Conservation (phyloP, 1,140 invertebrate species). For the Nephila pilipes region DNA sequence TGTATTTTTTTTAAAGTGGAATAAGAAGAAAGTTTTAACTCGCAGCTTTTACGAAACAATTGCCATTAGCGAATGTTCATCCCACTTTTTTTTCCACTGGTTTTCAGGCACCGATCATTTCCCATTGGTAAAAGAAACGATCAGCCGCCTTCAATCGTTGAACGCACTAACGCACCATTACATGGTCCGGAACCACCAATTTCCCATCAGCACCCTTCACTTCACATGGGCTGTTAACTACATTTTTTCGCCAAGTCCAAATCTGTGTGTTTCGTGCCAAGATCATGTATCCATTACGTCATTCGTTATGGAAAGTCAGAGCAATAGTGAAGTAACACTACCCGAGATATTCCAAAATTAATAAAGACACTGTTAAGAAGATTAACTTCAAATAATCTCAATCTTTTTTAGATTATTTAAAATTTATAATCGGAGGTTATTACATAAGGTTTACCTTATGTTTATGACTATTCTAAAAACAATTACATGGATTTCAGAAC, state of each 20-base stretch:
- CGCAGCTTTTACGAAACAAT: constrained; percentile 38
- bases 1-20: no score
- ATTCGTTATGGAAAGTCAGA: neutral
- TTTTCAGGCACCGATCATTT: constrained; percentile 39
- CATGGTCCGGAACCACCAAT: constrained; percentile 58
- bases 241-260: constrained; percentile 44
- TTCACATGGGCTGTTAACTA: constrained; percentile 68
- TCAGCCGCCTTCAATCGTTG: constrained; percentile 19
- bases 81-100: neutral
- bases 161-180: constrained; percentile 64
- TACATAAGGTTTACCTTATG: no score
- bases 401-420: no score
- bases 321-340: neutral
- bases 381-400: no score
- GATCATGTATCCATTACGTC: constrained; percentile 31
- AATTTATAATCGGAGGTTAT: no score
- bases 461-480: no score
- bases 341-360: no score
- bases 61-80: constrained; percentile 51
- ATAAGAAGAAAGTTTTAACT: neutral
- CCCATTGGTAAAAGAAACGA: constrained; percentile 19
- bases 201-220: constrained; percentile 63
- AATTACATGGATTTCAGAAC: no score
- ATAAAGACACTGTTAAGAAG: no score
- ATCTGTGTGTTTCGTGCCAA: constrained; percentile 55